Percentiles rank a stretch among this genome's conserved stretches.
Evolutionary conservation across 2,797 vertebrate genomes (phyloP).

Genomic region (Cynopterus sphinx): DNA sequence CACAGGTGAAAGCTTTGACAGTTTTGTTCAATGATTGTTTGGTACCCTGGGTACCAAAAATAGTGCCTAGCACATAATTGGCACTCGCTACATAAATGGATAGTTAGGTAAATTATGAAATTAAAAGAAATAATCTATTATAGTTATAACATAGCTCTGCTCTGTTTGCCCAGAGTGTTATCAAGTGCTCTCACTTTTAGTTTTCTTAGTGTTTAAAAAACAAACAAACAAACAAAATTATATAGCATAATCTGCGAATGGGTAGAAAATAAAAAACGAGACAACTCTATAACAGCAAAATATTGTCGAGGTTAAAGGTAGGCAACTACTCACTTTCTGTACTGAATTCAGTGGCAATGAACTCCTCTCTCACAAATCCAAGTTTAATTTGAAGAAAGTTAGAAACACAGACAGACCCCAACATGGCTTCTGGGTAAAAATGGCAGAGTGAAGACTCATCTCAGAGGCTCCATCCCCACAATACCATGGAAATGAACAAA

Average conservation of each 20-base stretch:
- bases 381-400: neutral
- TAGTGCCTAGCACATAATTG: neutral
- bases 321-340: neutral
- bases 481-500: neutral
- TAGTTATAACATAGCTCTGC: neutral
- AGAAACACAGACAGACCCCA: neutral
- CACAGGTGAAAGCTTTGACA: neutral
- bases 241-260: neutral
- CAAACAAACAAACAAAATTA: neutral
- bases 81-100: neutral
- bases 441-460: neutral
- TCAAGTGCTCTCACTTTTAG: neutral
- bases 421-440: neutral
- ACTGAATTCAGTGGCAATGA: neutral
- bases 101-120: neutral
- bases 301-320: neutral
- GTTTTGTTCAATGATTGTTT: neutral
- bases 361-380: neutral
- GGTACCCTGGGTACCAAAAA: neutral
- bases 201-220: slow-evolving; percentile 5
- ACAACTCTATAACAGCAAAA: neutral
- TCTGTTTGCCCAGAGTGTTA: neutral
- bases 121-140: neutral
- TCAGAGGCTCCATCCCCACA: neutral
- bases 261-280: neutral